Evolutionary conservation across 1,140 invertebrate species (phyloP), one percentile per base, ranked within the genome.

Genomic region (Neodiprion virginianus): DNA sequence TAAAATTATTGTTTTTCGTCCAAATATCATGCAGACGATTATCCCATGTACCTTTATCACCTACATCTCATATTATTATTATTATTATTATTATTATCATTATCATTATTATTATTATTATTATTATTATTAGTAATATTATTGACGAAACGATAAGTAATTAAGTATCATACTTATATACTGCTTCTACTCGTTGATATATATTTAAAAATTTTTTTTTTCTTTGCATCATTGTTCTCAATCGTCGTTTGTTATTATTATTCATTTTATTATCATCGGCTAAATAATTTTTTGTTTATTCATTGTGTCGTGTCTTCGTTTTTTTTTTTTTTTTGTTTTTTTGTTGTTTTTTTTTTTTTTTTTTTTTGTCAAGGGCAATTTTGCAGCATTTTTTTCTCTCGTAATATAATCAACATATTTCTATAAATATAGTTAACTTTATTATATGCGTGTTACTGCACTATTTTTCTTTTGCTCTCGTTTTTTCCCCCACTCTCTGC

Each of bases 391-490:
- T 40, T 5, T 40, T n/a, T 17, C n/a, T 47, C 40, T 71, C 70
- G 48, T 61, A 61, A 61, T 61, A 61, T 61, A 76, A 79, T 86
- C 79, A 83, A 87, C 82, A 80, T 85, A 86, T 83, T 75, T 85
- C 82, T 88, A 88, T 86, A 87, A 87, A 87, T 88, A 87, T 87
- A 87, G 82, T 87, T 86, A 87, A 88, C 85, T 85, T 85, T 80
- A 79, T 40, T 78, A 79, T 81, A 77, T 76, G 53, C 77, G 47
- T 77, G 75, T 73, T 40, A 75, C 76, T 75, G 73, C 76, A 61
- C 8, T 61, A 7, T 5, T 17, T 61, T 14, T 61, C 8, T 8
- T 61, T 17, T 14, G 11, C n/a, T 61, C 67, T 67, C 17, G 21
- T 28, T 48, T 72, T 48, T 4, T 69, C 21, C 61, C 21, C 69